Conservation (phyloP, 53 echinoderm and acorn worm species). For the Temnopleurus reevesii region DNA sequence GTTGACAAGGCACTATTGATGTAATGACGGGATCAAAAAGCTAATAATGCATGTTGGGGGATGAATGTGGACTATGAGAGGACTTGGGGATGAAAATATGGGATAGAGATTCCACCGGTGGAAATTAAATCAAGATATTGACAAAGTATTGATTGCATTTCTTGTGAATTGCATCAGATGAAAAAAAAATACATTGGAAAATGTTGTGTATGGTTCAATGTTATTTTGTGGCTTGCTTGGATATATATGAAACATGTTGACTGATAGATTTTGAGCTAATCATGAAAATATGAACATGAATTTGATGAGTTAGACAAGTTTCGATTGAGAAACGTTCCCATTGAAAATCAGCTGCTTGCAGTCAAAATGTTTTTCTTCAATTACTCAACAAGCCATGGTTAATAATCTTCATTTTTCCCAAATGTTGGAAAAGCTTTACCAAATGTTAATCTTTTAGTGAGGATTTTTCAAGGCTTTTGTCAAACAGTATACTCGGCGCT, state of each 20-base stretch:
- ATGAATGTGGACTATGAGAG: not conserved
- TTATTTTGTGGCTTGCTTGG: not conserved
- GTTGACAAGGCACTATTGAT: constrained; percentile 50
- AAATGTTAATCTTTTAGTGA: too few species aligned
- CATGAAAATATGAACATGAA: not conserved
- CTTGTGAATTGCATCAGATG: not conserved
- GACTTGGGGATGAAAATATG: not conserved
- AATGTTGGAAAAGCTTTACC: too few species aligned
- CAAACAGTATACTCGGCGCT: too few species aligned
- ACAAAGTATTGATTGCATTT: not conserved
- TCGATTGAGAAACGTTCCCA: too few species aligned
- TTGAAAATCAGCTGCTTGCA: too few species aligned
- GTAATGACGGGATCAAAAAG: constrained; percentile 41
- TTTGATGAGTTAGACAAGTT: too few species aligned
- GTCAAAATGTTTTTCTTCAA: too few species aligned
- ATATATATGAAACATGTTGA: not conserved
- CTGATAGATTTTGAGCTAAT: not conserved
- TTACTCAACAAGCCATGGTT: too few species aligned
- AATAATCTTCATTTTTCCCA: too few species aligned
- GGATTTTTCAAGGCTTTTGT: too few species aligned
- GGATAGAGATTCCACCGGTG: not conserved
- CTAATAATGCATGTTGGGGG: constrained; percentile 15
- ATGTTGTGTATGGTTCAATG: not conserved
- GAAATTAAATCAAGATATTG: not conserved
- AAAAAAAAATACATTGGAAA: not conserved